phyloP scores from a whole-genome alignment of 2,113 vertebrate species.

The Ursus arctos region DNA sequence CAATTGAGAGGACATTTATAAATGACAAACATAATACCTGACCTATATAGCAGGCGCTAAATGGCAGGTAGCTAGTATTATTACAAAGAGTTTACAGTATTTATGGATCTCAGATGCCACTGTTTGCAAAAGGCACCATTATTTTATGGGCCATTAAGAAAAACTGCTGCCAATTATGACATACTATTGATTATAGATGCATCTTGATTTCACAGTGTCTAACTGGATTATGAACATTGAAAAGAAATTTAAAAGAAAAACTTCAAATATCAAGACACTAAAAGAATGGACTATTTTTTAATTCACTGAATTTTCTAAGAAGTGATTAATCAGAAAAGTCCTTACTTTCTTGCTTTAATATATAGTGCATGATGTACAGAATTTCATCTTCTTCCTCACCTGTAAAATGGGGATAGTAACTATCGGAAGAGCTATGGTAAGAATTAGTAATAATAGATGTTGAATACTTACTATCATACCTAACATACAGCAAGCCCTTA shows the following conservation, averaged over 20 bases:
- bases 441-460: conserved; percentile 33
- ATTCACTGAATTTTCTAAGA: conserved; percentile 34
- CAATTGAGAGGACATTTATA: conserved; percentile 9
- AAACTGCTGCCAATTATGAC: conserved; percentile 20
- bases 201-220: conserved; percentile 29
- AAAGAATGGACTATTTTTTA: conserved; percentile 26
- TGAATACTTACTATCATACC: conserved; percentile 47
- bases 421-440: conserved; percentile 45
- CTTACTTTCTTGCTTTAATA: conserved; percentile 60
- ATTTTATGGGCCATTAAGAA: neutral
- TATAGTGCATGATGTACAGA: neutral
- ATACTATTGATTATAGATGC: neutral
- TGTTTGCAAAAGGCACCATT: conserved; percentile 12
- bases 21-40: conserved; percentile 15
- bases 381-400: conserved; percentile 52
- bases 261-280: conserved; percentile 36
- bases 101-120: neutral
- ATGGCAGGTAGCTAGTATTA: neutral
- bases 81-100: neutral
- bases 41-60: neutral
- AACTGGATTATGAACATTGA: conserved; percentile 33
- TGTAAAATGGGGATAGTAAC: conserved; percentile 52
- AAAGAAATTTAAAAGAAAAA: conserved; percentile 22
- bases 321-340: conserved; percentile 58
- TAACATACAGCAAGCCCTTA: neutral